Percentiles rank a stretch among this genome's conserved stretches.
phyloP scores from a whole-genome alignment of 2,888 invertebrate species.

The Andricus curvator region DNA sequence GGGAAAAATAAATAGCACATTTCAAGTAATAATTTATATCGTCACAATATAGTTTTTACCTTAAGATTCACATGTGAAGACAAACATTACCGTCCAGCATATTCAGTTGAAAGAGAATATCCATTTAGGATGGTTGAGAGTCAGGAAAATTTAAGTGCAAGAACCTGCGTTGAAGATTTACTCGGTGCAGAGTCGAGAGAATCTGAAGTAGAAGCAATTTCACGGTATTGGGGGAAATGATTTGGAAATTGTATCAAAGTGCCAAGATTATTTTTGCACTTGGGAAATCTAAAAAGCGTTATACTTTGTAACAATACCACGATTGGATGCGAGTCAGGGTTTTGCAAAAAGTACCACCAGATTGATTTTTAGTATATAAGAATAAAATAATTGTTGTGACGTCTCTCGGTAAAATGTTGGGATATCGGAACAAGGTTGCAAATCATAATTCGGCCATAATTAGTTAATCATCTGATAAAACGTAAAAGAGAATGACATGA shows the following conservation, averaged over 20 bases:
- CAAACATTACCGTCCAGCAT: not conserved
- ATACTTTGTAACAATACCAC: not conserved
- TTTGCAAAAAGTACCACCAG: not conserved
- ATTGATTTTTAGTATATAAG: not conserved
- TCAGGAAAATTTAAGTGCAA: conserved; percentile 1
- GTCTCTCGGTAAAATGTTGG: not conserved
- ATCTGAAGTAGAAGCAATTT: conserved; percentile 26
- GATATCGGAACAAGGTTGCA: not conserved
- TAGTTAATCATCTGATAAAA: not conserved
- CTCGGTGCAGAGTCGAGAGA: not conserved
- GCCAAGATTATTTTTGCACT: conserved; percentile 26
- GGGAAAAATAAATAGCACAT: not conserved
- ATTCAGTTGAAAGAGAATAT: conserved; percentile 11
- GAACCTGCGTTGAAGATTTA: conserved; percentile 1
- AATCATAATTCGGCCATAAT: not conserved
- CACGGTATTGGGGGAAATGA: conserved; percentile 7
- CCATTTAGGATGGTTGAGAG: not conserved
- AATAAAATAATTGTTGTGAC: not conserved
- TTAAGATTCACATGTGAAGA: not conserved
- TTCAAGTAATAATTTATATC: too few species aligned
- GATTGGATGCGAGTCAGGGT: conserved; percentile 4
- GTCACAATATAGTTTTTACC: not conserved
- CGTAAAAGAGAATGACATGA: not conserved
- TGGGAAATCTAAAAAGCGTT: conserved; percentile 1
- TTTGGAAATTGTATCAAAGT: conserved; percentile 23